Evolutionary conservation across 2,888 invertebrate species (phyloP).

Genomic region (Operophtera brumata): DNA sequence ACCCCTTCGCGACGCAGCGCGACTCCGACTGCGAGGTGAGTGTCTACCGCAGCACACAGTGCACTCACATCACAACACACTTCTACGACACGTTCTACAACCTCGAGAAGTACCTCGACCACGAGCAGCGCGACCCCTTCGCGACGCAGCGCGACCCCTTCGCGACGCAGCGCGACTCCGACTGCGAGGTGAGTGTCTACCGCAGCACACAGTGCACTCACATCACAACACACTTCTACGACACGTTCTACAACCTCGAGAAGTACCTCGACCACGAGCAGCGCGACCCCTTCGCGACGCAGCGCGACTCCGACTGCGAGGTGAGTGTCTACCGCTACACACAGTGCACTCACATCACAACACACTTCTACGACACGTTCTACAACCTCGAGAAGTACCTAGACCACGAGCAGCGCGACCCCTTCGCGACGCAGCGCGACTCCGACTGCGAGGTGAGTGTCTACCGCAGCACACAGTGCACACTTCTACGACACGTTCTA

Average conservation of each 20-base stretch:
- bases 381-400: conserved; percentile 99
- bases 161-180: conserved; percentile 81
- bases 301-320: too few relatives aligned
- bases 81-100: conserved; percentile 99
- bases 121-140: conserved; percentile 99
- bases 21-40: too few relatives aligned
- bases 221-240: background rate
- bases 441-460: too few relatives aligned
- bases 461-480: too few relatives aligned
- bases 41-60: too few relatives aligned
- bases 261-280: too few relatives aligned
- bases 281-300: too few relatives aligned
- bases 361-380: conserved; percentile 99
- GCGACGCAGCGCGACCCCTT: conserved; percentile 88
- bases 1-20: too few relatives aligned
- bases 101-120: conserved; percentile 98
- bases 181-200: conserved; percentile 82
- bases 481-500: conserved; percentile 99
- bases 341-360: too few relatives aligned
- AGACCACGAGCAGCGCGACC: conserved; percentile 99
- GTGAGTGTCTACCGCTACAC: too few relatives aligned
- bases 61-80: too few relatives aligned
- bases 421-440: conserved; percentile 98
- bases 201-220: background rate
- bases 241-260: too few relatives aligned